phyloP scores from a whole-genome alignment of 2,797 vertebrate genomes.

The Galago senegalensis region DNA sequence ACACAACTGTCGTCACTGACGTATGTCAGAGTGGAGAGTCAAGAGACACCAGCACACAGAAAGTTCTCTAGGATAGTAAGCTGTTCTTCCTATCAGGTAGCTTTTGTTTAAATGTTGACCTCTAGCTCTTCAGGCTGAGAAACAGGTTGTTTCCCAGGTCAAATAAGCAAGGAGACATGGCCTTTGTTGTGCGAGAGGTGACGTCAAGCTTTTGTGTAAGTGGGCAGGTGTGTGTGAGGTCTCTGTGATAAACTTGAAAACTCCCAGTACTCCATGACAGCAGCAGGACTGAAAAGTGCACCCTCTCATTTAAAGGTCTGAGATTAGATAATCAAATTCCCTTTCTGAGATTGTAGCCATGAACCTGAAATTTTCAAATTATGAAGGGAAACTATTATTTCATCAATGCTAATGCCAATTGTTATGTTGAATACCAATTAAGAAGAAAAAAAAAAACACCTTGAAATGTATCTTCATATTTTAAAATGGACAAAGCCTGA shows the following conservation, averaged over 20 bases:
- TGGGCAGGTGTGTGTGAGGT: not conserved
- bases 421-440: not conserved
- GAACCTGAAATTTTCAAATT: slow-evolving; percentile 14
- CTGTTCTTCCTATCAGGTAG: not conserved
- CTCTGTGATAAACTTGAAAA: not conserved
- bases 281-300: not conserved
- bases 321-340: not conserved
- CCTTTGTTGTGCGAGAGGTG: not conserved
- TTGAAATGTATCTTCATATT: slow-evolving; percentile 36
- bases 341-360: not conserved
- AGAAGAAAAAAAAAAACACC: not conserved
- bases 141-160: slow-evolving; percentile 28
- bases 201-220: not conserved
- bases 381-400: slow-evolving; percentile 27
- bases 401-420: not conserved
- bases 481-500: not conserved
- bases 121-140: not conserved
- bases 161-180: not conserved
- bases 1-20: not conserved
- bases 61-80: not conserved
- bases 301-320: not conserved
- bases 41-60: not conserved
- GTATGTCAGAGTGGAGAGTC: not conserved
- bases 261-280: not conserved
- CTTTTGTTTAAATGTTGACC: not conserved